Evolutionary conservation across 2,797 vertebrate species (phyloP).

Genomic region (Balearica regulorum): DNA sequence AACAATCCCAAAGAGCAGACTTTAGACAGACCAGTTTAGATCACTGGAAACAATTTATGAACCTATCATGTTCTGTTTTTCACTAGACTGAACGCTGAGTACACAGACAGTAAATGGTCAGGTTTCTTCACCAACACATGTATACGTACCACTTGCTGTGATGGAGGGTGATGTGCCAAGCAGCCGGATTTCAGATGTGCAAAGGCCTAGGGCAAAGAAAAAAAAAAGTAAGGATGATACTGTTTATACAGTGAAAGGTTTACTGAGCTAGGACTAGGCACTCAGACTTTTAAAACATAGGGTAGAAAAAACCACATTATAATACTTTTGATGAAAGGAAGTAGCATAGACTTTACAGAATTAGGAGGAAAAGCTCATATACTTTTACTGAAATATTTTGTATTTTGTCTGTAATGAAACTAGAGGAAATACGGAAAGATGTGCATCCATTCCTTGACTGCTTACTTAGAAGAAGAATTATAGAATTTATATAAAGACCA

Average conservation of each 20-base stretch:
- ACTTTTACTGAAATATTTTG: neutral
- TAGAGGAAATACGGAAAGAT: neutral
- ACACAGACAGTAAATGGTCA: neutral
- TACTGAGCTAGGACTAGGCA: conserved; percentile 78
- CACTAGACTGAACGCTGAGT: conserved; percentile 44
- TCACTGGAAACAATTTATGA: conserved; percentile 69
- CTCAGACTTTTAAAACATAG: conserved; percentile 76
- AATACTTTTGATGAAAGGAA: conserved; percentile 71
- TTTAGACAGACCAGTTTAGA: conserved; percentile 74
- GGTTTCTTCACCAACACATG: conserved; percentile 72
- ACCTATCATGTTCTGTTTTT: conserved; percentile 68
- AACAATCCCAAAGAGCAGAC: conserved; percentile 61
- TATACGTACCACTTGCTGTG: conserved; percentile 56
- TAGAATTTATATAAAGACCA: neutral
- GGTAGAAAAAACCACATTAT: conserved; percentile 61
- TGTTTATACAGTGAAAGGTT: conserved; percentile 74
- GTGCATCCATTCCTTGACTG: neutral
- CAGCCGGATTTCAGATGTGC: conserved; percentile 39
- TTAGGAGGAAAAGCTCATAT: conserved; percentile 56
- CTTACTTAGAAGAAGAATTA: neutral
- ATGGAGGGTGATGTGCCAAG: conserved; percentile 34
- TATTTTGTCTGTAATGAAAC: neutral
- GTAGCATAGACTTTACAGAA: conserved; percentile 56
- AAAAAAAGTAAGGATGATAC: conserved; percentile 52
- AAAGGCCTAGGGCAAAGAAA: neutral